phyloP scores from a whole-genome alignment of 2,888 invertebrate genomes.

The Quadroppia sp. region DNA sequence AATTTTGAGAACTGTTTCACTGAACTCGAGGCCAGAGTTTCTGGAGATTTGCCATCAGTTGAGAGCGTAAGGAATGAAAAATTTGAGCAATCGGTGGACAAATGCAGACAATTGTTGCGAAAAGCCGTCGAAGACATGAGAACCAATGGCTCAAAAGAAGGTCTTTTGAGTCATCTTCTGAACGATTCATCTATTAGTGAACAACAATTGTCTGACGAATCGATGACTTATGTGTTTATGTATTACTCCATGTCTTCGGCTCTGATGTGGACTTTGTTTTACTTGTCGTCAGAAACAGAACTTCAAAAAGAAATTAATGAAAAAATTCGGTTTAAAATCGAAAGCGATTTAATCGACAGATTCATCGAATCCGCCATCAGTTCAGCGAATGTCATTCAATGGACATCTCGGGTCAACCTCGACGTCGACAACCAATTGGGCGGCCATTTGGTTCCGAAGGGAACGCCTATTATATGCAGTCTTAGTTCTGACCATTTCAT shows the following conservation, averaged over 20 bases:
- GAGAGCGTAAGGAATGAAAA: background rate
- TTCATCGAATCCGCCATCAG: background rate
- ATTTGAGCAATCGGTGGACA: constrained; percentile 1
- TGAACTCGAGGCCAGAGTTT: background rate
- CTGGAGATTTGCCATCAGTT: background rate
- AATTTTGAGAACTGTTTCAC: constrained; percentile 16
- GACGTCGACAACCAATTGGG: background rate
- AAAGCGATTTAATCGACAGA: background rate
- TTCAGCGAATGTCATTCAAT: constrained; percentile 1
- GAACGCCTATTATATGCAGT: background rate
- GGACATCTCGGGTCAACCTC: constrained; percentile 1
- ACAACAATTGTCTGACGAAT: background rate
- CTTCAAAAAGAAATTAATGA: background rate
- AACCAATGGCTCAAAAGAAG: background rate
- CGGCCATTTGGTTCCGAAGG: constrained; percentile 1
- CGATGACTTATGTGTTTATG: constrained; percentile 11
- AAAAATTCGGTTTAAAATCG: background rate
- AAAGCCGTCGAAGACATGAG: background rate
- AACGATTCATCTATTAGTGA: background rate
- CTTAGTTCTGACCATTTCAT: background rate
- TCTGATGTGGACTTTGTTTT: constrained; percentile 2
- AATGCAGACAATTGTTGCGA: background rate
- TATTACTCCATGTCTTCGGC: constrained; percentile 7
- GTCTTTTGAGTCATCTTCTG: background rate
- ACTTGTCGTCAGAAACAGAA: background rate